phyloP scores from a whole-genome alignment of 2,797 vertebrate genomes.

The Poecilia wingei region DNA sequence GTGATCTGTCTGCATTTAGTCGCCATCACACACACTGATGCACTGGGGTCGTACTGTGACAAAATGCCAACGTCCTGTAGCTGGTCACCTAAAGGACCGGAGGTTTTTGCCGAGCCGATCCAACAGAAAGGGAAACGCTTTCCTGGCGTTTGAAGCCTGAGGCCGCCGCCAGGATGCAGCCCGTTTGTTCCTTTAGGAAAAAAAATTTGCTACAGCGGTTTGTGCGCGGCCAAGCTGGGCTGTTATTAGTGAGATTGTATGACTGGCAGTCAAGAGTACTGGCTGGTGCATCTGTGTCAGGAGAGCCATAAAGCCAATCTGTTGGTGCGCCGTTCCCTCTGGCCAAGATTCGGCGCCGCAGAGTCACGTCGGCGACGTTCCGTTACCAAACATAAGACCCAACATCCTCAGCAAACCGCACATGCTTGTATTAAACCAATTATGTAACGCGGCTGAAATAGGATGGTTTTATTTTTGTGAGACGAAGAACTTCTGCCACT shows the following conservation, averaged over 20 bases:
- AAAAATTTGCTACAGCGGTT: slow-evolving; percentile 26
- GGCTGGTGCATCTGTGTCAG: slow-evolving; percentile 56
- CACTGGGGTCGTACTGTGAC: background rate
- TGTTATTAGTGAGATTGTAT: slow-evolving; percentile 61
- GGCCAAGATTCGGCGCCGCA: slow-evolving; percentile 21
- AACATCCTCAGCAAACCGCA: background rate
- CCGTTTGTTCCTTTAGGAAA: slow-evolving; percentile 36
- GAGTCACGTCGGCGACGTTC: slow-evolving; percentile 7
- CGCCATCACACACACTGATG: background rate
- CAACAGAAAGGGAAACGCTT: background rate
- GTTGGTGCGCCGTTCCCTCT: slow-evolving; percentile 33
- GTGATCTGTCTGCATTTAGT: background rate
- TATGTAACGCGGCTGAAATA: background rate
- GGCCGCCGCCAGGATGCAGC: slow-evolving; percentile 11
- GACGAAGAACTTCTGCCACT: background rate
- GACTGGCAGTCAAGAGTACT: slow-evolving; percentile 49
- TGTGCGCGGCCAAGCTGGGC: slow-evolving; percentile 52
- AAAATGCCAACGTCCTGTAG: background rate
- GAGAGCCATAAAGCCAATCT: slow-evolving; percentile 55
- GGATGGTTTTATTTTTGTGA: background rate
- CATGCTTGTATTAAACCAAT: slow-evolving; percentile 2
- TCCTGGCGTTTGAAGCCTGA: background rate
- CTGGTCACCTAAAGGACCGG: background rate
- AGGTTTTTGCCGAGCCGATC: background rate
- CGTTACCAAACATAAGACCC: background rate